Evolutionary conservation across 1,140 invertebrate species (phyloP), one percentile per base, ranked within the genome.

Genomic region (Schlechtendalia chinensis): DNA sequence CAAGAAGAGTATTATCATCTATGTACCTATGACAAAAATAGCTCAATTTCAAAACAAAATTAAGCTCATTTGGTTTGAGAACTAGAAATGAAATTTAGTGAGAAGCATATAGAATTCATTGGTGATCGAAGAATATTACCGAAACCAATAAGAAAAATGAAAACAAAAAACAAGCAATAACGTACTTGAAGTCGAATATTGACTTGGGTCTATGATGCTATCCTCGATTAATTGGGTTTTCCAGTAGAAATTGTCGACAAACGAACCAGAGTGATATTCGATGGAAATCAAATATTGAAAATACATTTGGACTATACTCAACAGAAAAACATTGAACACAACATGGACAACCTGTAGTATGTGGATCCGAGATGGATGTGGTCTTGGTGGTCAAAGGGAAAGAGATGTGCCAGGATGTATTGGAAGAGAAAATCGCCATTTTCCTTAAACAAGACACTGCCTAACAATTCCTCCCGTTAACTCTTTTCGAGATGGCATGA

Each of bases 161-260:
- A 94, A 82, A 93, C 91, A 74, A 95, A 95, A 83, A 92, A 93
- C 84, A 99, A 99, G 90, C 98, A 99, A 86, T 99, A 99, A 90
- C 91, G 98, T 86, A 97, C 98, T 81, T 92, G 95, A 85, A 93
- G 91, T 84, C 94, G 98, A 84, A 99, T 98, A 56, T 89, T 99
- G 81, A 99, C 97, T 74, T 90, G 95, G 84, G 98, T 99, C 11
- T 98, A 99, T 86, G 97, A 99, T 87, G 92, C 93, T 88, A n/a
- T n/a, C n/a, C n/a, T n/a, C n/a, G n/a, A n/a, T n/a, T n/a, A n/a
- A n/a, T n/a, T 99, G 81, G 97, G 99, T 58, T 99, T 94, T 88
- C 98, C 98, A 29, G 97, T 98, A 79, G 98, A 99, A 90, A 99
- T 99, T 85, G 97, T 99, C 80, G 98, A 98, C 84, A 99, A 98